Evolutionary conservation across 2,113 vertebrate genomes (phyloP).

Genomic region (Lethenteron camtschaticum): DNA sequence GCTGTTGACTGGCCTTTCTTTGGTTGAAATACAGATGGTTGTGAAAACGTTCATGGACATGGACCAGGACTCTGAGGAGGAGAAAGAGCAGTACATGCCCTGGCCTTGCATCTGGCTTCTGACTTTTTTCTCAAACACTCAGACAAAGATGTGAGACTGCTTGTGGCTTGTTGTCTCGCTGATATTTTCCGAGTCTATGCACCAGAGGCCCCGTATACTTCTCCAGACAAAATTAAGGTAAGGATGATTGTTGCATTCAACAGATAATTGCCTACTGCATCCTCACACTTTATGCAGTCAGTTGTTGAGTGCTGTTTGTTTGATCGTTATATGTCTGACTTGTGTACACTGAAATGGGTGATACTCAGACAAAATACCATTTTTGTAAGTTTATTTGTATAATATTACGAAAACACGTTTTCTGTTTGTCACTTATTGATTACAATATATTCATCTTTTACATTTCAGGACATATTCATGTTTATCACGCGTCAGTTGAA

Average conservation of each 20-base stretch:
- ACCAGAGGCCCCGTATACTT: conserved; percentile 94
- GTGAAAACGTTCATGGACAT: conserved; percentile 99
- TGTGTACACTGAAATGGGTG: too few species aligned
- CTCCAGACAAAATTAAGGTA: conserved; percentile 98
- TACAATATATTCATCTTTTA: conserved; percentile 16
- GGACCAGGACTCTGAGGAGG: conserved; percentile 98
- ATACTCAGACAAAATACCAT: too few species aligned
- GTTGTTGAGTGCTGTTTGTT: too few species aligned
- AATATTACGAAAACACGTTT: not conserved
- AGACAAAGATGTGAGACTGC: conserved; percentile 90
- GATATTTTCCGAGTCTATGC: conserved; percentile 99
- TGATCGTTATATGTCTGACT: too few species aligned
- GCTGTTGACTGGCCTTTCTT: too few species aligned
- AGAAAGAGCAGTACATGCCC: conserved; percentile 93
- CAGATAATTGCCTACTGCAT: not conserved
- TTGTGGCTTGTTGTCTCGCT: conserved; percentile 93
- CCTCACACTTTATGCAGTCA: not conserved
- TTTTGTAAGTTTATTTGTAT: too few species aligned
- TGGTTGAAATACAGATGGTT: conserved; percentile 45
- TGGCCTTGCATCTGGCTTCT: conserved; percentile 89
- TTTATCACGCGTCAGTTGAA: conserved; percentile 98
- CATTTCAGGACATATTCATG: conserved; percentile 81
- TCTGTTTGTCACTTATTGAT: conserved; percentile 8
- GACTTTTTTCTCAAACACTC: conserved; percentile 99
- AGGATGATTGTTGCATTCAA: not conserved